Evolutionary conservation across 2,888 invertebrate genomes (phyloP).

Genomic region (Andrena minutula): DNA sequence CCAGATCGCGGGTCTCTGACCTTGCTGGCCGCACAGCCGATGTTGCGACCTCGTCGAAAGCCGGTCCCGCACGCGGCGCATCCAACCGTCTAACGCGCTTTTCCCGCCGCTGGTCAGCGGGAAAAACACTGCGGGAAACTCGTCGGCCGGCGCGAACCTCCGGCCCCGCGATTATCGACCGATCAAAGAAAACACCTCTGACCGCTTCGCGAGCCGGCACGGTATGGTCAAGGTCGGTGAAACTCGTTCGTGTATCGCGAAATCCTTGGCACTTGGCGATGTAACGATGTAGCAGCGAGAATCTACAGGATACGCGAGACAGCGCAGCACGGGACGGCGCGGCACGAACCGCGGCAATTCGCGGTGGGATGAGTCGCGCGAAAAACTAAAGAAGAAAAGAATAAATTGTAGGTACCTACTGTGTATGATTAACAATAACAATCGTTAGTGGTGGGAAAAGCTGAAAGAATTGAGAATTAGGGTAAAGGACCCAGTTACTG

Average conservation of each 20-base stretch:
- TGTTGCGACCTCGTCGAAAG: constrained; percentile 76
- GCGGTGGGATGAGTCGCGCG: constrained; percentile 57
- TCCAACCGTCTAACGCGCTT: constrained; percentile 55
- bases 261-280: constrained; percentile 26
- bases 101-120: background rate
- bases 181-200: constrained; percentile 11
- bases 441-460: constrained; percentile 67
- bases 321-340: background rate
- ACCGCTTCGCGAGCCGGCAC: constrained; percentile 30
- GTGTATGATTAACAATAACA: constrained; percentile 75
- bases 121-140: background rate
- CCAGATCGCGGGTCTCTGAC: constrained; percentile 82
- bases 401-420: no score
- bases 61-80: constrained; percentile 64
- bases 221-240: constrained; percentile 62
- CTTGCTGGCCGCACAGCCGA: constrained; percentile 79
- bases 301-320: background rate
- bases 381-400: constrained; percentile 44
- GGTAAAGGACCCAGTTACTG: no score
- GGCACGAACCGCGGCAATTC: constrained; percentile 13
- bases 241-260: constrained; percentile 60
- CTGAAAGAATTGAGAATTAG: constrained; percentile 64
- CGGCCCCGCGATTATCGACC: constrained; percentile 16
- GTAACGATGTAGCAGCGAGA: background rate
- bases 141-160: background rate